Evolutionary conservation across 2,888 invertebrate species (phyloP).

Genomic region (Nomada lathburiana): DNA sequence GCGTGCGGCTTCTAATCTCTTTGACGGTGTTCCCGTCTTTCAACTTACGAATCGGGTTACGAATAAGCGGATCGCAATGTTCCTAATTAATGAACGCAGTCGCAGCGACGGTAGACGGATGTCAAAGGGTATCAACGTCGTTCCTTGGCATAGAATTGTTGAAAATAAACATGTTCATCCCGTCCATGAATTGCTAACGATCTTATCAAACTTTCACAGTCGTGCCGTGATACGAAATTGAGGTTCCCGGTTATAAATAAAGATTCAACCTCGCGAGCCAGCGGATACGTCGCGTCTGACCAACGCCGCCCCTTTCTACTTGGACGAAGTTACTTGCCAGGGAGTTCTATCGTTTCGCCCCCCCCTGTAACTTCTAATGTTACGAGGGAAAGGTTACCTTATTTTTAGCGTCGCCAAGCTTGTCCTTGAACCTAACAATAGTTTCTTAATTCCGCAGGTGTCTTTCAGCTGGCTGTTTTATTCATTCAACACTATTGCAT

Average conservation of each 20-base stretch:
- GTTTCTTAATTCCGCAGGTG: neutral
- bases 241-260: conserved; percentile 6
- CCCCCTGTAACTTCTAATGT: neutral
- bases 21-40: neutral
- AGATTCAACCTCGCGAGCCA: neutral
- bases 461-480: neutral
- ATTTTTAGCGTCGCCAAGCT: neutral
- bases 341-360: too few relatives aligned
- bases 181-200: conserved; percentile 9
- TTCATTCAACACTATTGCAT: neutral
- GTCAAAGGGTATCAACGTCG: neutral
- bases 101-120: neutral
- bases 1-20: neutral
- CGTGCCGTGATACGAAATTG: neutral
- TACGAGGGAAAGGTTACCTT: neutral
- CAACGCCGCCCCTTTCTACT: neutral
- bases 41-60: conserved; percentile 45
- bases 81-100: conserved; percentile 13
- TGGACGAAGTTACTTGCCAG: neutral
- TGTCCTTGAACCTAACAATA: conserved; percentile 20
- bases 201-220: neutral
- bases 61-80: neutral
- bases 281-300: neutral
- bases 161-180: neutral
- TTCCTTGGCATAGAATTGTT: too few relatives aligned